Evolutionary conservation across 2,888 invertebrate species (phyloP).

Genomic region (Pyrrhia umbra): DNA sequence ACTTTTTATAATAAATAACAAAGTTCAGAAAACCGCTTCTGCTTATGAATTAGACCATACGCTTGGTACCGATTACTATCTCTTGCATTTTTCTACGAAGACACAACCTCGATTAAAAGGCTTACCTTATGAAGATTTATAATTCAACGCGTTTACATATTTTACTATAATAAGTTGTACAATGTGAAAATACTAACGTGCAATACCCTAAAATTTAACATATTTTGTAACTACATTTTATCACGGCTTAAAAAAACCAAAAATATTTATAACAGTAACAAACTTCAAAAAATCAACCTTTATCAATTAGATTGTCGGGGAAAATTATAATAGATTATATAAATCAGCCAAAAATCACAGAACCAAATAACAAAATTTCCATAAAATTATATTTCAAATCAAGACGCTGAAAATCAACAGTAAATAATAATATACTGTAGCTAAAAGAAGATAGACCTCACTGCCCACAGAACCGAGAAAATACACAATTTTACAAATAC

Average conservation of each 20-base stretch:
- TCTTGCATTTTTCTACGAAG: constrained; percentile 51
- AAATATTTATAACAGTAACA: no score
- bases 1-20: no score
- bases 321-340: no score
- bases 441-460: neutral
- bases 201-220: no score
- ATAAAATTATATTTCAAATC: no score
- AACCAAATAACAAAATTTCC: no score
- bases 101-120: constrained; percentile 43
- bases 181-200: no score
- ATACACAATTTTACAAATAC: constrained; percentile 3
- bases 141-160: constrained; percentile 1
- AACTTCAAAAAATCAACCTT: no score
- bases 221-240: no score
- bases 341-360: no score
- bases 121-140: constrained; percentile 35
- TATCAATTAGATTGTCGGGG: no score
- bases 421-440: neutral
- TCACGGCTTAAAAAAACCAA: no score
- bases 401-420: neutral
- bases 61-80: constrained; percentile 48
- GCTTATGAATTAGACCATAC: neutral
- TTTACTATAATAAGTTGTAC: neutral
- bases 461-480: neutral
- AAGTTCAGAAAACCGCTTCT: constrained; percentile 14